These are phyloP conservation scores for Rotaria magnacalcarata DNA, from an alignment of 2,888 invertebrate species.

Conservation along the genomic window DNA sequence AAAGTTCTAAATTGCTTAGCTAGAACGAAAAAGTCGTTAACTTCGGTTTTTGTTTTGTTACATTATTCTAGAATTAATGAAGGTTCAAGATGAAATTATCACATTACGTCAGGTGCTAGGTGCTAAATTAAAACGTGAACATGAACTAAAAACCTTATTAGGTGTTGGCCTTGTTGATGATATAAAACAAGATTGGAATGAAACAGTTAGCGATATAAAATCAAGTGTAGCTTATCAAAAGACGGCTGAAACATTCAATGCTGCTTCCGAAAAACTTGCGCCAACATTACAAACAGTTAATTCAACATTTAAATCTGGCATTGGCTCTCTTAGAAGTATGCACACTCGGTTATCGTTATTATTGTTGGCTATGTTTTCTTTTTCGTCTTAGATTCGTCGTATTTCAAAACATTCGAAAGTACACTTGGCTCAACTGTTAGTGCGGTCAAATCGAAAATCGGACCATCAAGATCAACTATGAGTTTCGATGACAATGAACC, in stretches of 20 bases:
- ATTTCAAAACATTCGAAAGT: constrained; percentile 44
- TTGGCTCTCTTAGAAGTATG: constrained; percentile 37
- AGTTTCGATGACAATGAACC: constrained; percentile 5
- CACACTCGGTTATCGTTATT: neutral
- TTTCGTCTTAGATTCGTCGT: neutral
- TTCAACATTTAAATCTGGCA: constrained; percentile 43
- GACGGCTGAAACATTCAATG: constrained; percentile 43
- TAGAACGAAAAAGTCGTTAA: too few species aligned
- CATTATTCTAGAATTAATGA: neutral
- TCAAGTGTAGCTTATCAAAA: constrained; percentile 45
- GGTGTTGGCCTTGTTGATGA: constrained; percentile 45
- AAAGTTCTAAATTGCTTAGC: too few species aligned
- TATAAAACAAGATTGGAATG: constrained; percentile 43
- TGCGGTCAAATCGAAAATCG: constrained; percentile 11
- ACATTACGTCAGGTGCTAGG: constrained; percentile 34
- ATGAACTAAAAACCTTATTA: constrained; percentile 45
- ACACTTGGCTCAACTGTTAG: constrained; percentile 39
- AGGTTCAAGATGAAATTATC: constrained; percentile 32
- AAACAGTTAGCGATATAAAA: constrained; percentile 39
- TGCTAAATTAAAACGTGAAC: constrained; percentile 45
- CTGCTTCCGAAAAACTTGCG: constrained; percentile 45
- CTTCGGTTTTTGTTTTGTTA: too few species aligned
- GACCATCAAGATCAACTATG: constrained; percentile 28
- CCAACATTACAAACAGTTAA: constrained; percentile 57
- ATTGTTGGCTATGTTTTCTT: neutral